Percentiles rank a stretch among this genome's conserved stretches.
phyloP scores from a whole-genome alignment of 2,113 vertebrate genomes.

The Poicephalus meyeri region DNA sequence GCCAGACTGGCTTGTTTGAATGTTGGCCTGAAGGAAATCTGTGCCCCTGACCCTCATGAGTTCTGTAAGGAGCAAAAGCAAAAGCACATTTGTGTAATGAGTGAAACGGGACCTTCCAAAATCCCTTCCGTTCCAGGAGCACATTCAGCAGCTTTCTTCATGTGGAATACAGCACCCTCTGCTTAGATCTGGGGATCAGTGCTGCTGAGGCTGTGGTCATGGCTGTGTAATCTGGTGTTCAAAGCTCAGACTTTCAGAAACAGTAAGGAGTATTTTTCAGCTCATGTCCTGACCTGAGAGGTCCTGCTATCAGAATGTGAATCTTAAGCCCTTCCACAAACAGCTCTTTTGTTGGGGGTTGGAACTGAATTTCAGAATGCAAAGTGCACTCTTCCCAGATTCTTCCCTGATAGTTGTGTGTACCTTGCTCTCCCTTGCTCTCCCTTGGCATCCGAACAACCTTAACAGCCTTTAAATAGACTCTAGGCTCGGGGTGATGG shows the following conservation, averaged over 20 bases:
- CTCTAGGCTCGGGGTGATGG: neutral
- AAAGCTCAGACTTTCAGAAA: neutral
- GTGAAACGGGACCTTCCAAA: neutral
- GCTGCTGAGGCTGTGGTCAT: neutral
- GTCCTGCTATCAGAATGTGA: neutral
- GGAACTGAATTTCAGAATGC: neutral
- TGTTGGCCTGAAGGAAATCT: neutral
- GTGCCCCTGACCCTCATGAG: neutral
- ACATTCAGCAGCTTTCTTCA: neutral
- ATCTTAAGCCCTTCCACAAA: neutral
- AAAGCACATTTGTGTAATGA: neutral
- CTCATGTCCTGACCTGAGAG: neutral
- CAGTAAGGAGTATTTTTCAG: neutral
- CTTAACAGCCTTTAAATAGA: neutral
- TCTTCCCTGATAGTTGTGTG: neutral
- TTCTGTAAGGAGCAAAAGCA: neutral
- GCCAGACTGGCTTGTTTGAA: neutral
- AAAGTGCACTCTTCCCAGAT: neutral
- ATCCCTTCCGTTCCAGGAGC: neutral
- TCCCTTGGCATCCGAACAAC: neutral
- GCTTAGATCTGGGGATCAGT: rapidly evolving
- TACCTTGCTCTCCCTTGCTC: neutral
- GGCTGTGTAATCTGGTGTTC: neutral
- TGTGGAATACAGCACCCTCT: neutral
- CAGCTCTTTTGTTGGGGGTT: neutral